Evolutionary conservation across 1,140 invertebrate species (phyloP).

Genomic region (Mya arenaria): DNA sequence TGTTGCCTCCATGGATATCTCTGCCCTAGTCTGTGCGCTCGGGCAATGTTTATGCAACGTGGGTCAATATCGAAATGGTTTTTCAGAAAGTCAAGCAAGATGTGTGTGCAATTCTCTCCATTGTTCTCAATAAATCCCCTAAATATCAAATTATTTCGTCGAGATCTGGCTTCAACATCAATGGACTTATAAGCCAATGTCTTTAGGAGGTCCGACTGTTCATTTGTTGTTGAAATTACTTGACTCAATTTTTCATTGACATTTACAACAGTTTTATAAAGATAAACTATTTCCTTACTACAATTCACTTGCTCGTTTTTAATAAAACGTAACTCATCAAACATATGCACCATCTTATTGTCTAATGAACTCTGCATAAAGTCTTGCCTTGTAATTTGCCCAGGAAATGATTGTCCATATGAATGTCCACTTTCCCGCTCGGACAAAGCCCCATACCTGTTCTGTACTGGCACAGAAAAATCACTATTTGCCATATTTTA

Average conservation of each 20-base stretch:
- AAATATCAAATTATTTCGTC: slow-evolving; percentile 23
- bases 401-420: too few species aligned
- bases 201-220: background rate
- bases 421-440: too few species aligned
- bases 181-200: slow-evolving; percentile 18
- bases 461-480: too few species aligned
- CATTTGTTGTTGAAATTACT: slow-evolving; percentile 3
- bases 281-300: background rate
- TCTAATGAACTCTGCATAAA: slow-evolving; percentile 15
- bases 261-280: background rate
- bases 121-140: background rate
- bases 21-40: too few species aligned
- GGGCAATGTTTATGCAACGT: too few species aligned
- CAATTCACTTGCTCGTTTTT: background rate
- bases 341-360: slow-evolving; percentile 9
- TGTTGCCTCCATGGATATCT: too few species aligned
- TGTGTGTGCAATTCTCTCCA: slow-evolving; percentile 5
- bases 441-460: too few species aligned
- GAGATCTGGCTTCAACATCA: slow-evolving; percentile 26
- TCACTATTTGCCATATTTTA: too few species aligned
- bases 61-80: too few species aligned
- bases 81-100: too few species aligned
- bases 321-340: slow-evolving; percentile 1
- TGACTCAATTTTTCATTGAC: background rate
- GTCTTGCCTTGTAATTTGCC: background rate